Conservation (phyloP, 2,888 invertebrate species). For the Drosophila eohydei region DNA sequence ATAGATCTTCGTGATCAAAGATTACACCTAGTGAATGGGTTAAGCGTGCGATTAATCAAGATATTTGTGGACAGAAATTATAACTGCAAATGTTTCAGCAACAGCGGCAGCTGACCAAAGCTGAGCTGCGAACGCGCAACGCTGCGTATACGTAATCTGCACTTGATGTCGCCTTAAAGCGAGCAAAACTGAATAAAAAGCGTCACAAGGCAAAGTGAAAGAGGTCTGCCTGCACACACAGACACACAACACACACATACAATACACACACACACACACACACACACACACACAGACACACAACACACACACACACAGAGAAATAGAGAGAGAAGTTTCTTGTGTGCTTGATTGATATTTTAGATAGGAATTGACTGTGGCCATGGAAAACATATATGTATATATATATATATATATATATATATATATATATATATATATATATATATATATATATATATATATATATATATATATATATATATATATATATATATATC, state of each 20-base stretch:
- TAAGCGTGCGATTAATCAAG: too few relatives aligned
- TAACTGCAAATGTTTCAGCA: too few relatives aligned
- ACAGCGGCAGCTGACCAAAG: background rate
- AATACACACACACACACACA: background rate
- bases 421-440: too few relatives aligned
- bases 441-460: background rate
- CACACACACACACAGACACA: too few relatives aligned
- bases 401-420: conserved; percentile 4
- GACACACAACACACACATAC: background rate
- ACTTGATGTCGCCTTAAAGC: background rate
- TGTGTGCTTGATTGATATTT: background rate
- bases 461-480: background rate
- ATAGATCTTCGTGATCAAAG: too few relatives aligned
- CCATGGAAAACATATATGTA: conserved; percentile 1
- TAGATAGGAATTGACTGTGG: background rate
- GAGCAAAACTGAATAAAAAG: conserved; percentile 8
- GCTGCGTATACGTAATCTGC: conserved; percentile 43
- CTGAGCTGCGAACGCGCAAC: background rate
- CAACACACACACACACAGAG: too few relatives aligned
- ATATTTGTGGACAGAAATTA: too few relatives aligned
- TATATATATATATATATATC: background rate
- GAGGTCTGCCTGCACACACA: background rate
- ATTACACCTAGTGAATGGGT: too few relatives aligned
- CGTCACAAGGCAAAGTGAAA: background rate
- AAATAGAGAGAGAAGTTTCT: too few relatives aligned